Evolutionary conservation across 2,113 vertebrate genomes (phyloP), one percentile per base, ranked within the genome.

Genomic region (Cacatua alba): DNA sequence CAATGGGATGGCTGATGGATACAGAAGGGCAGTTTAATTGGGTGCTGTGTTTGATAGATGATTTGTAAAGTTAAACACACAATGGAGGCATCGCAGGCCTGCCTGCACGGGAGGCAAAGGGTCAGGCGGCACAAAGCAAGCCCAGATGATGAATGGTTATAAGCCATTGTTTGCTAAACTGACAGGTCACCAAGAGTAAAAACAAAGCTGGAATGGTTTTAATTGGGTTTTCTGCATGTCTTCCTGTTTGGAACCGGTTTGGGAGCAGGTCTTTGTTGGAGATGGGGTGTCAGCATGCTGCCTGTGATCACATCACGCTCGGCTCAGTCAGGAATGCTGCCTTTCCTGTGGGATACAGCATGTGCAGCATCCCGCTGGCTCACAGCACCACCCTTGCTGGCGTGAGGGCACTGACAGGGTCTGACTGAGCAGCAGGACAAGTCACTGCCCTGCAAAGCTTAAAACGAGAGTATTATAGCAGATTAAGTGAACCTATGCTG

Each of bases 21-120:
- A 88, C 39, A 62, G 93, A 95, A 95, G 62, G 77, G 79, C 64
- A 72, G 52, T 95, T 95, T 89, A 95, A 92, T 81, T 88, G 94
- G 95, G 87, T 65, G 82, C 25, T 94, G 85, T 62, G 89, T 74
- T 95, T 93, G 93, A 96, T 95, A 92, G 95, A 97, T 95, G 94
- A 86, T 95, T 95, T 83, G 90, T 65, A 67, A 79, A 85, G 87
- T 84, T 91, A 93, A 95, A 72, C 64, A 82, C 68, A 69, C 57
- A 55, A 29, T 31, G 63, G 11, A 81, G 60, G 94, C 13, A 37
- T 59, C 19, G 24, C 48, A 43, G 71, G 33, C 44, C 69, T 39
- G 85, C 79, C 46, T 39, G 89, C 62, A 63, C 3, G 1, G 74
- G 86, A 82, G 83, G 67, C 71, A 63, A 93, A 80, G 87, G 92